phyloP scores from a whole-genome alignment of 92 coral and sea anemone genomes.

The Phymanthus crucifer region DNA sequence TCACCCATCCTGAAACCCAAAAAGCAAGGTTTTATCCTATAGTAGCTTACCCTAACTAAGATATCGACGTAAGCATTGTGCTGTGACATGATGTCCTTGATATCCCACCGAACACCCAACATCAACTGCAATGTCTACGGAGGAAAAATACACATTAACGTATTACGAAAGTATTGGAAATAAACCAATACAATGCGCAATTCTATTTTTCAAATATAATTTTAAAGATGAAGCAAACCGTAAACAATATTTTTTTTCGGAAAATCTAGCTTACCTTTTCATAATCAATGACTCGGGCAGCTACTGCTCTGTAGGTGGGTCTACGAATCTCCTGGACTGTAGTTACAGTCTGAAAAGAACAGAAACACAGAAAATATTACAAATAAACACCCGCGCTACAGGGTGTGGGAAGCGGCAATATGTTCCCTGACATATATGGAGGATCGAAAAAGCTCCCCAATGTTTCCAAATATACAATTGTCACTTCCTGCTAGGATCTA shows the following conservation, averaged over 20 bases:
- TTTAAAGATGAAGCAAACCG: neutral
- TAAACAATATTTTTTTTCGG: too few species aligned
- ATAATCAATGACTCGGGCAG: constrained; percentile 80
- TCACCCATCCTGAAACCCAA: too few species aligned
- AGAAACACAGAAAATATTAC: neutral
- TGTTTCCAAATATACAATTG: too few species aligned
- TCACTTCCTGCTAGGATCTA: too few species aligned
- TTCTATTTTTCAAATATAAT: neutral
- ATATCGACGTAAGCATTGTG: constrained; percentile 97
- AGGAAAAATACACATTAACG: neutral
- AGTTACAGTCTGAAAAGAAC: constrained; percentile 75
- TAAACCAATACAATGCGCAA: neutral
- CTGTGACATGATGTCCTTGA: constrained; percentile 98
- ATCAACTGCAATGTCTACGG: constrained; percentile 87
- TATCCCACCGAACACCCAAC: constrained; percentile 95
- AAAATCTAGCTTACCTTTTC: constrained; percentile 72
- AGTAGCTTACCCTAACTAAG: constrained; percentile 74
- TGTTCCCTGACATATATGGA: too few species aligned
- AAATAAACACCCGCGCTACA: neutral
- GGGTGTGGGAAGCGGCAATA: neutral
- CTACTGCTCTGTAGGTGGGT: constrained; percentile 92
- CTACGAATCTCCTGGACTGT: constrained; percentile 93
- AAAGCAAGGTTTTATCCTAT: neutral
- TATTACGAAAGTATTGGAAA: neutral
- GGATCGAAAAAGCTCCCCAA: too few species aligned